Conservation (phyloP, 2,888 invertebrate genomes). For the Drosophila quinaria region DNA sequence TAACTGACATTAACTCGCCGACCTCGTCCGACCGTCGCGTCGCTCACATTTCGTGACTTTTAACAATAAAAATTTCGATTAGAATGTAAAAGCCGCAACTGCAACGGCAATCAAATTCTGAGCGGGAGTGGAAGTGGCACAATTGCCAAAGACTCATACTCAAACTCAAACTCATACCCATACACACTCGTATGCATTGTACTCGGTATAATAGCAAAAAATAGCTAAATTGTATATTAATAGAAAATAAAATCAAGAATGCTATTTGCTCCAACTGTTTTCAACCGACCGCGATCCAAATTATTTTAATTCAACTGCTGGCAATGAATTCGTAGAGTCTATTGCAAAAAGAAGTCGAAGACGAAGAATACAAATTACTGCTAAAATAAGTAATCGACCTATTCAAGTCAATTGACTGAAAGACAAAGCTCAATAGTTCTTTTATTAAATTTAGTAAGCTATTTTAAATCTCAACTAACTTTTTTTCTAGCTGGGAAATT, state of each 20-base stretch:
- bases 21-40: conserved; percentile 21
- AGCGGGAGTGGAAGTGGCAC: conserved; percentile 50
- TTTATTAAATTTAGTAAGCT: too few relatives aligned
- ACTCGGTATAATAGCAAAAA: conserved; percentile 57
- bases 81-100: conserved; percentile 73
- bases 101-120: conserved; percentile 70
- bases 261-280: conserved; percentile 29
- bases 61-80: conserved; percentile 80
- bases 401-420: too few relatives aligned
- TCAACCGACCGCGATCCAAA: background rate
- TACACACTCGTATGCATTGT: background rate
- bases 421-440: too few relatives aligned
- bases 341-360: background rate
- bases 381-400: too few relatives aligned
- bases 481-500: too few relatives aligned
- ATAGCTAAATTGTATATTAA: conserved; percentile 76
- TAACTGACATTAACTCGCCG: conserved; percentile 76
- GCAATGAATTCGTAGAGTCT: background rate
- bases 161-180: background rate
- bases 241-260: conserved; percentile 76
- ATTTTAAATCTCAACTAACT: too few relatives aligned
- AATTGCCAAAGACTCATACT: conserved; percentile 23
- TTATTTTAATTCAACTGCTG: conserved; percentile 4
- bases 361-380: background rate
- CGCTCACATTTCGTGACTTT: conserved; percentile 77